Evolutionary conservation across 2,113 vertebrate species (phyloP).

Genomic region (Megaceryle torquata): DNA sequence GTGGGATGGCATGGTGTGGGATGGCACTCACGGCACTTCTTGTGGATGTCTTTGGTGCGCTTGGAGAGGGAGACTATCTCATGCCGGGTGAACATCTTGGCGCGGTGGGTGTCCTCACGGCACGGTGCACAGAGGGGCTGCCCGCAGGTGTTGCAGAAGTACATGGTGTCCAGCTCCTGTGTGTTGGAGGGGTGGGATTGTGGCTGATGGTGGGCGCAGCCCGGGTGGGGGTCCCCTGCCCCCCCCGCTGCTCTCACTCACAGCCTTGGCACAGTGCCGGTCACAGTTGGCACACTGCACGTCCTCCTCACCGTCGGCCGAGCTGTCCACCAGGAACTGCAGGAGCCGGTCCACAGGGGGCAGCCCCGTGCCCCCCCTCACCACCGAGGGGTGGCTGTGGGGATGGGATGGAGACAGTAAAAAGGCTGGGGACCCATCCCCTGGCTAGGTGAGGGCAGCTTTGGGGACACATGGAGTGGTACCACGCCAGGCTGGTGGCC

Average conservation of each 20-base stretch:
- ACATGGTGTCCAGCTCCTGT: constrained; percentile 86
- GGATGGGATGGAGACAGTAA: background rate
- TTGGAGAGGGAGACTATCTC: constrained; percentile 92
- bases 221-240: accelerated
- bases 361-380: constrained; percentile 83
- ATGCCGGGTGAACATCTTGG: constrained; percentile 89
- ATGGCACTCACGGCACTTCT: constrained; percentile 83
- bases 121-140: constrained; percentile 90
- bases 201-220: accelerated
- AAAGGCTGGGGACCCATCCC: background rate
- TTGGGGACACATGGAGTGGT: background rate
- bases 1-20: accelerated
- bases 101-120: constrained; percentile 88
- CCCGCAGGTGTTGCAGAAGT: constrained; percentile 92
- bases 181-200: background rate
- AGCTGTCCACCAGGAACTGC: constrained; percentile 91
- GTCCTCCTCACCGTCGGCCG: constrained; percentile 76
- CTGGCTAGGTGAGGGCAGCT: accelerated
- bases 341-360: constrained; percentile 88
- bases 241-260: background rate
- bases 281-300: constrained; percentile 93
- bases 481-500: background rate
- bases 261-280: constrained; percentile 56
- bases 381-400: constrained; percentile 80
- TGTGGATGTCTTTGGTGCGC: constrained; percentile 88